A percentile compares a stretch with the other conserved stretches of the same genome.
Conservation (phyloP, 2,888 invertebrate genomes). For the Prosopocoilus inquinatus region DNA sequence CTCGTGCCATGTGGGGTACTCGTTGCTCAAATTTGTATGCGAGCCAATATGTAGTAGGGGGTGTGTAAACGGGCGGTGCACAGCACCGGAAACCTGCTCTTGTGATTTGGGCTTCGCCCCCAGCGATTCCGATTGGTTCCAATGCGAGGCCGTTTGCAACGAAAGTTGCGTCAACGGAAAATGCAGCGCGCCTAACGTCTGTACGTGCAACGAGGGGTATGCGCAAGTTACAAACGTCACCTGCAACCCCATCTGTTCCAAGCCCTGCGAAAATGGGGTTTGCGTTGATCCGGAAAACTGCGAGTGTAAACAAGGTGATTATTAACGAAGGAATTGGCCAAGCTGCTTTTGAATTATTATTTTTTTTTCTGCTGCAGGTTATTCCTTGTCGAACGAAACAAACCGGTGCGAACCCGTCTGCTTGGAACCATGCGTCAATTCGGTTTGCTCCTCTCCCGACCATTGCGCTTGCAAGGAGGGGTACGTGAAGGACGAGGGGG, state of each 20-base stretch:
- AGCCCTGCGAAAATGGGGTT: conserved; percentile 19
- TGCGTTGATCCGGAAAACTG: conserved; percentile 27
- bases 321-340: conserved; percentile 51
- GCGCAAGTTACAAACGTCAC: neutral
- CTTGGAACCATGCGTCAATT: conserved; percentile 40
- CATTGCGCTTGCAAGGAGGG: conserved; percentile 40
- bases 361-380: neutral
- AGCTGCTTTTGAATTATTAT: no score
- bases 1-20: conserved; percentile 17
- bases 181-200: conserved; percentile 25
- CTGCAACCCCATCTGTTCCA: conserved; percentile 20
- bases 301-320: conserved; percentile 19
- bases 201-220: conserved; percentile 18
- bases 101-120: conserved; percentile 18
- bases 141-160: conserved; percentile 21
- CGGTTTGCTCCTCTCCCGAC: conserved; percentile 41
- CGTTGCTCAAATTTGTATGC: conserved; percentile 5
- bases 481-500: conserved; percentile 17
- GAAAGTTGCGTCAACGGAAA: conserved; percentile 20
- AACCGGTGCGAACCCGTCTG: conserved; percentile 27
- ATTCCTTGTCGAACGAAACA: conserved; percentile 14
- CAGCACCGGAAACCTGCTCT: conserved; percentile 17
- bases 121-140: neutral
- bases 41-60: conserved; percentile 18
- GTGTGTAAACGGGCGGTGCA: conserved; percentile 49